These are phyloP conservation scores for Drosophila prosaltans DNA, from an alignment of 1,140 invertebrate genomes.

Conservation along the genomic window DNA sequence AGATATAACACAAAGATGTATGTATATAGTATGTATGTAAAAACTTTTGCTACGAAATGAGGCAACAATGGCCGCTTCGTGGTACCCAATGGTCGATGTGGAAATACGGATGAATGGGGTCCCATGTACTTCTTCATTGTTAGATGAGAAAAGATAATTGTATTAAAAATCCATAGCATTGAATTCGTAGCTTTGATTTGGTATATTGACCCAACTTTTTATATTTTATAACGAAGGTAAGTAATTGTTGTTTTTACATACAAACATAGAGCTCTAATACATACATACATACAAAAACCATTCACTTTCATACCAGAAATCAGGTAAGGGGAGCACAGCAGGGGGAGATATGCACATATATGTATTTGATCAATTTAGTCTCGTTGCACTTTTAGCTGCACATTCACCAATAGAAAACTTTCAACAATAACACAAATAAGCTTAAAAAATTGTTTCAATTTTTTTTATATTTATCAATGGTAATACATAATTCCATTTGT, in stretches of 20 bases:
- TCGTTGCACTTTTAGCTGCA: background rate
- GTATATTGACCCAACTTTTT: background rate
- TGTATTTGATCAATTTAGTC: background rate
- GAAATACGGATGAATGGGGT: background rate
- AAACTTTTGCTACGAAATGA: background rate
- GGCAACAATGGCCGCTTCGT: background rate
- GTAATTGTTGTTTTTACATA: background rate
- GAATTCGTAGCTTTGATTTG: background rate
- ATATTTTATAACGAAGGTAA: background rate
- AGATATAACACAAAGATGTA: too few relatives aligned
- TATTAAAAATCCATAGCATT: background rate
- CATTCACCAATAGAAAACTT: background rate
- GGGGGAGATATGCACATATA: background rate
- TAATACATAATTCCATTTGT: background rate
- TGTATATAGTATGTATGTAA: background rate
- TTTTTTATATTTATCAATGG: background rate
- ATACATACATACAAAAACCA: background rate
- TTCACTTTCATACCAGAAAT: slow-evolving; percentile 6
- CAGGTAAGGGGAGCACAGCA: background rate
- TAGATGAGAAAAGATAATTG: background rate
- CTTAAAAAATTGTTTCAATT: background rate
- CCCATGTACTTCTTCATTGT: background rate
- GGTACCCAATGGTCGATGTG: background rate
- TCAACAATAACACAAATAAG: background rate
- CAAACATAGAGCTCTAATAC: background rate